Evolutionary conservation across 92 coral and sea anemone species (phyloP), one percentile per base, ranked within the genome.

Genomic region (Umimayanthus chanpuru): DNA sequence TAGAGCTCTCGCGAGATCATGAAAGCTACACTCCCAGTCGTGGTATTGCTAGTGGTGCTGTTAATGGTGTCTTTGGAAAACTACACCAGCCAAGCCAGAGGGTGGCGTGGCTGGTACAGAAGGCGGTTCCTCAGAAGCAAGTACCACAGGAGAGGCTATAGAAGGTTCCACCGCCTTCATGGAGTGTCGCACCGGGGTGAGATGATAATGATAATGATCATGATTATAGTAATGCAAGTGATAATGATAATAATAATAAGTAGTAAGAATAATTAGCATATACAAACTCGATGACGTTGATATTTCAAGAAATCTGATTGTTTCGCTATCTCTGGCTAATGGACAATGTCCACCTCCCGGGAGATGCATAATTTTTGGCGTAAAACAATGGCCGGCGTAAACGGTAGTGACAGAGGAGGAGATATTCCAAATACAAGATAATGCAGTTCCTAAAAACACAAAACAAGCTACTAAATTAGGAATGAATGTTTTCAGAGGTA

Each of bases 21-120:
- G 85, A 81, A 65, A 64, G 85, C 49, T 32, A 64, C 75, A 81
- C 85, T 81, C 75, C 85, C 75, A 32, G 85, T 81, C 11, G 56
- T 39, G 68, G 85, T 36, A 10, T 81, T 81, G 75, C 58, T 81
- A 8, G 53, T 81, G 55, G 36, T 81, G 85, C 75, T 81, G 75
- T 10, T 81, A 1, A 81, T 81, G 85, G 75, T 66, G 10, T 30
- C 85, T 4, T 11, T 81, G 75, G 85, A 81, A 47, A 81, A 76
- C 41, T 50, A 81, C 14, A 64, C 75, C 3, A 64, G 32, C 56
- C 55, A 81, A 40, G 73, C 74, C 8, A 65, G 36, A 36, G 41
- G 85, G 75, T 81, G 85, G 85, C 55, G 85, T 44, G 25, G 74
- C 29, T 81, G 85, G 85, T 39, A 81, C 21, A 44, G 38, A 36